Evolutionary conservation across 2,113 vertebrate species (phyloP).

Genomic region (Electrona antarctica): DNA sequence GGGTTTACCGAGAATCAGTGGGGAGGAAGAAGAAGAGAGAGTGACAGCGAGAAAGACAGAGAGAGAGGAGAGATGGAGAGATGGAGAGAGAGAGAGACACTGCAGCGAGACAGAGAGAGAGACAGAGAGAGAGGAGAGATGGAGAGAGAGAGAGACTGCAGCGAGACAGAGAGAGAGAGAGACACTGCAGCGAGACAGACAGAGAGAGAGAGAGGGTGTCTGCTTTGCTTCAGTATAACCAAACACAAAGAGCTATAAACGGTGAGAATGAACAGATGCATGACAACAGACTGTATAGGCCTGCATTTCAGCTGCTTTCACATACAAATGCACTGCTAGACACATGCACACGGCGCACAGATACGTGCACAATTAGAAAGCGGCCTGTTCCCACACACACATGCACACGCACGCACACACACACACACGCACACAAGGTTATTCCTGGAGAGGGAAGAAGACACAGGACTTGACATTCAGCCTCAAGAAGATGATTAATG

Average conservation of each 20-base stretch:
- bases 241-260: slow-evolving; percentile 67
- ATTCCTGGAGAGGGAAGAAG: slow-evolving; percentile 67
- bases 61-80: too few relatives aligned
- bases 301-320: too few relatives aligned
- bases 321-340: too few relatives aligned
- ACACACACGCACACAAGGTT: slow-evolving; percentile 58
- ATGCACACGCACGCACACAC: slow-evolving; percentile 38
- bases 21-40: too few relatives aligned
- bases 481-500: slow-evolving; percentile 73
- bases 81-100: too few relatives aligned
- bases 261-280: slow-evolving; percentile 60
- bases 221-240: slow-evolving; percentile 69
- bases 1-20: too few relatives aligned
- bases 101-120: too few relatives aligned
- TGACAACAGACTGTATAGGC: background rate
- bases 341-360: too few relatives aligned
- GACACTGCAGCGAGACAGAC: slow-evolving; percentile 13
- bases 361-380: too few relatives aligned
- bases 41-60: too few relatives aligned
- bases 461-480: slow-evolving; percentile 73
- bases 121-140: background rate
- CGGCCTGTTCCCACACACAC: slow-evolving; percentile 66
- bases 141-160: slow-evolving; percentile 30
- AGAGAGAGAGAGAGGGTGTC: slow-evolving; percentile 42
- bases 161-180: slow-evolving; percentile 24